Evolutionary conservation across 2,888 invertebrate genomes (phyloP), one percentile per base, ranked within the genome.

Genomic region (Drosophila anomalata): DNA sequence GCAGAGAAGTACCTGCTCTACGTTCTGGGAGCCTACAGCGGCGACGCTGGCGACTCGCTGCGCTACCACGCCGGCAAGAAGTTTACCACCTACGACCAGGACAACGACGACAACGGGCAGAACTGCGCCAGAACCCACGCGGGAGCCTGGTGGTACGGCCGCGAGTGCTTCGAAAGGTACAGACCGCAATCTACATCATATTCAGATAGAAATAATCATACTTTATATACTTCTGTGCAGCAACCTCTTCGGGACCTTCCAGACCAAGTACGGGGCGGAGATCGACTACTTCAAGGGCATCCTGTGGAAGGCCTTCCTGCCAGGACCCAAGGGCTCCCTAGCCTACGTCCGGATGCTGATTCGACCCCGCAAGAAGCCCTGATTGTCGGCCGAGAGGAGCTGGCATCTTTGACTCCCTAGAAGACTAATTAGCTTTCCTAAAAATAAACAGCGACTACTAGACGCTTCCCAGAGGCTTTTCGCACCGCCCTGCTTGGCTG

Each of bases 141-240:
- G 0, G 85, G 85, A 0, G 87, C 76, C 46, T 87, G 87, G 87
- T 87, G 88, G 87, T 88, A 76, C 51, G 76, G 82, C 1, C 63
- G 71, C 2, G 71, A 78, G 17, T 86, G 87, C 3, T 31, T 85
- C 0, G 26, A 75, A 2, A 81, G 83, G 83, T 84, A 29, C n/a
- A 36, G 36, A 2, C 6, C 7, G n/a, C 2, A n/a, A 36, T 36
- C 14, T 7, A n/a, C 1, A 36, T n/a, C 7, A 36, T 36, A 14
- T n/a, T 7, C 7, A 11, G 12, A 33, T 9, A 1, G 8, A 6
- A 12, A 1, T 36, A n/a, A 12, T 11, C 33, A 33, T 12, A 33
- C 7, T 6, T 6, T 6, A 3, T 36, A n/a, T 9, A 33, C 3
- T 56, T 55, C 1, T 29, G 3, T 9, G 29, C 17, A 83, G 83